Percentiles rank a stretch among this genome's conserved stretches.
phyloP scores from a whole-genome alignment of 2,797 vertebrate species.

The Esox lucius region DNA sequence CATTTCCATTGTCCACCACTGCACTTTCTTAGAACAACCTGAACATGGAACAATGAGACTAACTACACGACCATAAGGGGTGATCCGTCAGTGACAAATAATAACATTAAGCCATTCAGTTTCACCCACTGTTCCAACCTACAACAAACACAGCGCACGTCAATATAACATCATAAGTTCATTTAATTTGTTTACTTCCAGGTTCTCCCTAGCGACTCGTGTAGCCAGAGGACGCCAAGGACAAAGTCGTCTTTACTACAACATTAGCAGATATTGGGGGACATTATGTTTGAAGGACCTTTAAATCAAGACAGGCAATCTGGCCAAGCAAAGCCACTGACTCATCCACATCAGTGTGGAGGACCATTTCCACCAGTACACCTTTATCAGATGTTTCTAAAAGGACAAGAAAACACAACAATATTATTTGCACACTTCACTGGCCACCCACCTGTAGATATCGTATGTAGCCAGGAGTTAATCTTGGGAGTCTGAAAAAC shows the following conservation, averaged over 20 bases:
- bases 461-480: constrained; percentile 70
- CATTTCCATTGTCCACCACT: neutral
- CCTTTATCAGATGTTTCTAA: neutral
- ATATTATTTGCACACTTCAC: neutral
- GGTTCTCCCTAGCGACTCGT: constrained; percentile 10
- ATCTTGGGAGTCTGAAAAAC: constrained; percentile 65
- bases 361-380: neutral
- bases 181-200: constrained; percentile 19
- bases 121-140: neutral
- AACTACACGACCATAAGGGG: neutral
- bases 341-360: neutral
- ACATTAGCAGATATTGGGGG: constrained; percentile 16
- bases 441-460: constrained; percentile 68
- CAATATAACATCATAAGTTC: constrained; percentile 25
- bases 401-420: neutral
- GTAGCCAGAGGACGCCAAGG: constrained; percentile 14
- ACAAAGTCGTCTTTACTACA: constrained; percentile 16
- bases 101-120: constrained; percentile 26
- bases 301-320: constrained; percentile 39
- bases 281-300: constrained; percentile 17
- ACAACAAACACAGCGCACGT: constrained; percentile 9
- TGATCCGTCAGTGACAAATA: neutral
- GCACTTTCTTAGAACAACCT: neutral
- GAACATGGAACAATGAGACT: constrained; percentile 20
- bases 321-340: constrained; percentile 25